Base-by-base conservation (phyloP, 2,888 invertebrate species). In the Xanthorhoe spadicearia region DNA sequence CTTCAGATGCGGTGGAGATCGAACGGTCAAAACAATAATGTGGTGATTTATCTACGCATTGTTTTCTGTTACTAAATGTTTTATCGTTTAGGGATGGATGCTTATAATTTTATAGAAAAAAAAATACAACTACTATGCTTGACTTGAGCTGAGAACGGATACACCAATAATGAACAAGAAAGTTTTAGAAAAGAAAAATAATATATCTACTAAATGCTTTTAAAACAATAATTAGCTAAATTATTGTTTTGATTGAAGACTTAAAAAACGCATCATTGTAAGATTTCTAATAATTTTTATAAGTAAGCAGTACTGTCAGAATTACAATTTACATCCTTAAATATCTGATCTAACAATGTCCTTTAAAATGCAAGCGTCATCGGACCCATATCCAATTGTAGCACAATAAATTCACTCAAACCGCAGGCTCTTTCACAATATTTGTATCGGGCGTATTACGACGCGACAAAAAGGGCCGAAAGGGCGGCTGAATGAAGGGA, bases 401-500 rank as follows among this genome's bases (percentile, higher is more conserved):
- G 83, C 83, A 90, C 88, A 92, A 92, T 93, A 92, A 93, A 93
- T 92, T 90, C 82, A 89, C 86, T 86, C 85, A 86, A 88, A 90
- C 90, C 92, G 87, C 92, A 92, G 88, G 86, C 84, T 87, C 90
- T 90, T 92, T 92, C 91, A 93, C 90, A 93, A 92, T 92, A 92
- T 93, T 93, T 92, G 92, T 92, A 88, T 88, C 92, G 88, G 88
- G 83, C 83, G 86, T 85, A 86, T 86, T 86, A 84, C 82, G 81
- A 81, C 77, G 86, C 86, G 90, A 88, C 92, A 92, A 92, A 93
- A 93, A 91, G 87, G 88, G 86, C 92, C 90, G 91, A 92, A 92
- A 91, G 89, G 93, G 90, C 92, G 91, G 86, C 87, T 92, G 91
- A 92, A 92, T 92, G 92, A 92, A 92, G 90, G 91, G 92, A 91